These are phyloP conservation scores for Phyllotreta striolata DNA, from an alignment of 2,888 invertebrate species.

Conservation along the genomic window DNA sequence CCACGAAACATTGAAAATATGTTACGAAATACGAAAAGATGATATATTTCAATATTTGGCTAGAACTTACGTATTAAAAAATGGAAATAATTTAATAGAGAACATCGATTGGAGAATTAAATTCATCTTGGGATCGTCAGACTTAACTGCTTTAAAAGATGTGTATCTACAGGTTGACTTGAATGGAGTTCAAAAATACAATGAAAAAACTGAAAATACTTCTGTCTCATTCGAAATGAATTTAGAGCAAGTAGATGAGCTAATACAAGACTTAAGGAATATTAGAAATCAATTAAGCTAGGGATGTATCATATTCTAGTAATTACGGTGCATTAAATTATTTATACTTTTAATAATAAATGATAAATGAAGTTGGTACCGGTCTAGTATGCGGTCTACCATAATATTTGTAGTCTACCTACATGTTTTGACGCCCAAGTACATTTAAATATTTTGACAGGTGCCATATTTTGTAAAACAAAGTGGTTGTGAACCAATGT, in stretches of 20 bases:
- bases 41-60: slow-evolving; percentile 54
- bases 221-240: slow-evolving; percentile 57
- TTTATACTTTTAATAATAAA: too few species aligned
- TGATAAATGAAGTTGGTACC: too few species aligned
- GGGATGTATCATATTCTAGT: too few species aligned
- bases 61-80: slow-evolving; percentile 53
- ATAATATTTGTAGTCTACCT: too few species aligned
- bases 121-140: slow-evolving; percentile 65
- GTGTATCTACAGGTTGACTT: slow-evolving; percentile 63
- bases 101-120: slow-evolving; percentile 66
- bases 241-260: slow-evolving; percentile 52
- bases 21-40: slow-evolving; percentile 53
- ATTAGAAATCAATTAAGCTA: slow-evolving; percentile 42
- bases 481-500: too few species aligned
- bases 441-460: too few species aligned
- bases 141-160: slow-evolving; percentile 61
- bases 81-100: slow-evolving; percentile 56
- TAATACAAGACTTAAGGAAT: slow-evolving; percentile 50
- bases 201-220: slow-evolving; percentile 36
- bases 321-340: too few species aligned
- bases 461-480: too few species aligned
- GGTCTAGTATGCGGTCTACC: too few species aligned
- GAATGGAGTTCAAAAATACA: slow-evolving; percentile 48
- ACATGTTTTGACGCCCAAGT: too few species aligned
- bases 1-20: slow-evolving; percentile 43